Evolutionary conservation across 2,113 vertebrate genomes (phyloP), one percentile per base, ranked within the genome.

Genomic region (Nothobranchius furzeri): DNA sequence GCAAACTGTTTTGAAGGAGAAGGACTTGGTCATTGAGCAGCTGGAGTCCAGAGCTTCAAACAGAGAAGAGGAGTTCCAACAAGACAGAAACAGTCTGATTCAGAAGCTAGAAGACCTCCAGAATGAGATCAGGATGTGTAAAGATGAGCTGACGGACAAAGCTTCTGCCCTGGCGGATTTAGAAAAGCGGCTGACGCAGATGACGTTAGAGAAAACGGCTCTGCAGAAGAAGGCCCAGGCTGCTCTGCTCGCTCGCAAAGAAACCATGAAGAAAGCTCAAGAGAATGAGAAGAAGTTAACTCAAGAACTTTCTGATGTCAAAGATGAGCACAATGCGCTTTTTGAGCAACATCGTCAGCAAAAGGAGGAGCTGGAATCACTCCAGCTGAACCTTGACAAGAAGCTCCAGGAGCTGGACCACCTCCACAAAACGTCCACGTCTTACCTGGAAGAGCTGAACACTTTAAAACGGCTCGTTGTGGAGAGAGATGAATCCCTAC

Each of bases 181-280:
- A 15, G 25, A 81, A 68, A 82, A 73, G 2, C 71, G 88, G 48
- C 64, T 90, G 0, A 53, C 62, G 4, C 84, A 87, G 10, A 54
- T 93, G 13, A 89, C 88, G 57, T 76, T 77, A 14, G 94, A 95
- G 64, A 95, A 95, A 36, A 83, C 87, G 10, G 68, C 70, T 13
- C 70, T 95, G 0, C 86, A 94, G 76, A 93, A 87, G 50, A 94
- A 95, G 72, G 85, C 89, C n/a, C 89, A 93, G 70, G 91, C 90
- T 30, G 90, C 93, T 0, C 52, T 95, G 78, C 67, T 93, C 49
- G 83, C 90, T 1, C 85, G 85, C 45, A 89, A 93, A 76, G 93
- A 94, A 85, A 87, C 83, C 1, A 40, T 54, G 1, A 87, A 87
- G 75, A 93, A 80, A 43, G 12, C 84, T 75, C 87, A 93, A 51